These are phyloP conservation scores for Acrocephalus scirpaceus DNA, from an alignment of 2,797 vertebrate species.

Conservation along the genomic window DNA sequence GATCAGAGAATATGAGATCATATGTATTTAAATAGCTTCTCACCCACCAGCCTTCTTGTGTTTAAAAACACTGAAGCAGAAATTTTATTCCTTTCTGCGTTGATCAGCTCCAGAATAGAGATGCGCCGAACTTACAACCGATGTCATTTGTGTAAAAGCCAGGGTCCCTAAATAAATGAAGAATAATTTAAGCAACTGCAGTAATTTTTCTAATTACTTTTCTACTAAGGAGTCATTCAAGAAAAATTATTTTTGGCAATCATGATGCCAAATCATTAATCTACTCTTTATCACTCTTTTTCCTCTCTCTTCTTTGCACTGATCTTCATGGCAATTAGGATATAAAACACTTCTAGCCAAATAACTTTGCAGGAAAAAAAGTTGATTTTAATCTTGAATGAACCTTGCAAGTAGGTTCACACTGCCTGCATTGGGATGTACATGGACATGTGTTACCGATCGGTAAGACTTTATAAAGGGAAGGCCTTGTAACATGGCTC, in stretches of 20 bases:
- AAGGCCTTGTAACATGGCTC: not conserved
- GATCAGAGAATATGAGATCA: not conserved
- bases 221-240: not conserved
- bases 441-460: not conserved
- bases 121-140: not conserved
- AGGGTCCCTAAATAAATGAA: not conserved
- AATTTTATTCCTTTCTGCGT: not conserved
- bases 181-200: not conserved
- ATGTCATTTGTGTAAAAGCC: not conserved
- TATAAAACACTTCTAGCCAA: not conserved
- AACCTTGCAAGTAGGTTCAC: not conserved
- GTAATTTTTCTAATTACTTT: not conserved
- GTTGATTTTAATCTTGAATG: not conserved
- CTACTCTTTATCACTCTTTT: not conserved
- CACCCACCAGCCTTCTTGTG: not conserved
- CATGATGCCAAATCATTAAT: not conserved
- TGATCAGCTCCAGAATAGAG: not conserved
- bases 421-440: not conserved
- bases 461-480: too few species aligned
- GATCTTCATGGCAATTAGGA: not conserved
- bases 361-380: not conserved
- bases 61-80: not conserved
- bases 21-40: not conserved
- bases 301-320: not conserved
- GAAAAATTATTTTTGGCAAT: not conserved